Base-by-base conservation (phyloP, 2,888 invertebrate species). In the Troides aeacus region DNA sequence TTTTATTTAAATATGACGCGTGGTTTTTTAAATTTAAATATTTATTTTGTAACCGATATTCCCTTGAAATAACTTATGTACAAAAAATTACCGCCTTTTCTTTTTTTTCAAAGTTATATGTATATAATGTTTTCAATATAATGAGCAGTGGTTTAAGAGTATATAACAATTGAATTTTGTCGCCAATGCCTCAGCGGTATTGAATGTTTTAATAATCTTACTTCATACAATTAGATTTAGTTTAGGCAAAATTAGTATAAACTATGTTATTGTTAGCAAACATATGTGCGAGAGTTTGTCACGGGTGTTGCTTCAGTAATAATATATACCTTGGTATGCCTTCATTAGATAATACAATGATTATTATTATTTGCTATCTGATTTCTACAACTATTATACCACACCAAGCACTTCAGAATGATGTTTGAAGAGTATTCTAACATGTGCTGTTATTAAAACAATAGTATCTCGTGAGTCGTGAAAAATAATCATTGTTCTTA, bases 41-140 rank as follows among this genome's bases (percentile, higher is more conserved):
- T 18, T 62, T 15, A 24, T 23, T 46, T 46, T 17, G 42, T 21
- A 23, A 24, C 46, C 24, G n/a, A 39, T 23, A 12, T 21, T 60
- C 30, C 24, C n/a, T 21, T 46, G 42, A 17, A 58, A 58, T 39
- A 46, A 50, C 65, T 50, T 76, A 74, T 79, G 78, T 81, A 79
- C 76, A 81, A 79, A 77, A 71, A 72, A 61, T 72, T 72, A 74
- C 66, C 70, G 71, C 70, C 61, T 71, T 75, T 72, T 21, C n/a
- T 21, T 21, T 21, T 71, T 74, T 74, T 76, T 76, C 73, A 75
- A 77, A 77, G 80, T 78, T 79, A 78, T 84, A 81, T 92, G 92
- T 91, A 92, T 91, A 92, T 92, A 92, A 88, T 86, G 91, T 81
- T 84, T 85, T 79, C 78, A 78, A 78, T 74, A 72, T 73, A 74